These are phyloP conservation scores for Myiagra hebetior DNA, from an alignment of 2,113 vertebrate species.

Conservation along the genomic window DNA sequence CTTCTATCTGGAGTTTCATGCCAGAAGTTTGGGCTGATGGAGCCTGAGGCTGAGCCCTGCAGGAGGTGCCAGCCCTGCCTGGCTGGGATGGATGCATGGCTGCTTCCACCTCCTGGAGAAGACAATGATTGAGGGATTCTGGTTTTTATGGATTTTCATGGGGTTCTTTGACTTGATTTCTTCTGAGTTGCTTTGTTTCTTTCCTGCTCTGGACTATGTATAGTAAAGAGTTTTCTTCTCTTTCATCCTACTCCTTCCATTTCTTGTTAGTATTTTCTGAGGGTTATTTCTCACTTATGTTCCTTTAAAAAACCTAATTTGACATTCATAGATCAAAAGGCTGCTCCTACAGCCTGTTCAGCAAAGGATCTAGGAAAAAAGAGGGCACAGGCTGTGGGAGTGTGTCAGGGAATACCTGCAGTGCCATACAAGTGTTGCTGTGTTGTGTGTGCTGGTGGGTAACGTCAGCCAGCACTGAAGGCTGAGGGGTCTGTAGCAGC, in stretches of 20 bases:
- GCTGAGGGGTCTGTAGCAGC: not conserved
- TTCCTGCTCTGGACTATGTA: not conserved
- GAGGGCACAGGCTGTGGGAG: not conserved
- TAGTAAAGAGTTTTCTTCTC: not conserved
- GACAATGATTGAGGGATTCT: not conserved
- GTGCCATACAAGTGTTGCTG: not conserved
- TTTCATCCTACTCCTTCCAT: not conserved
- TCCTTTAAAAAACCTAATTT: not conserved
- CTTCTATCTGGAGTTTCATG: not conserved
- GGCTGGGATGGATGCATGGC: not conserved
- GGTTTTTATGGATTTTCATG: not conserved
- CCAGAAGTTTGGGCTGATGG: accelerated
- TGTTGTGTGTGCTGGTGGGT: too few relatives aligned
- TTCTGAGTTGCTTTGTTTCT: not conserved
- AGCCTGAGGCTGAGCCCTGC: not conserved
- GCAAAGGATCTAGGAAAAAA: not conserved
- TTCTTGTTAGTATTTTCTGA: not conserved
- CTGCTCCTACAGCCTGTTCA: not conserved
- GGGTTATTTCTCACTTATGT: not conserved
- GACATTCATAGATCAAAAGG: not conserved
- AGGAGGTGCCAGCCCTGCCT: not conserved
- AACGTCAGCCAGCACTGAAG: not conserved
- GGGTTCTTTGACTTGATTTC: not conserved
- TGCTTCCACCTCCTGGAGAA: not conserved
- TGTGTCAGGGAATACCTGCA: not conserved